A percentile compares a stretch with the other conserved stretches of the same genome.
These are phyloP conservation scores for Drosophila kanapiae DNA, from an alignment of 1,140 invertebrate genomes.

Conservation along the genomic window DNA sequence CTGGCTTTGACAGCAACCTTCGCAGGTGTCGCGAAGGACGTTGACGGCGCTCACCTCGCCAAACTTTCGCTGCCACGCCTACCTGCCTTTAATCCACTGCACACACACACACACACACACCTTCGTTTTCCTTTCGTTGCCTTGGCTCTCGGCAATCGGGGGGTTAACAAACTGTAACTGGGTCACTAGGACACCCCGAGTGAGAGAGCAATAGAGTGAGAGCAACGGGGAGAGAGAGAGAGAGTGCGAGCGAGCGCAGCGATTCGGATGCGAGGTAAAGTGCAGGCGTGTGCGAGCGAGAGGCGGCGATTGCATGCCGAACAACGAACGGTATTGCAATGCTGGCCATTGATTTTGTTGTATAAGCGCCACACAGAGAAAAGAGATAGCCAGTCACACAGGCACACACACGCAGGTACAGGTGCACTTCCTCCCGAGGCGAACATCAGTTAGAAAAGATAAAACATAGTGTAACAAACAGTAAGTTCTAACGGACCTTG, in stretches of 20 bases:
- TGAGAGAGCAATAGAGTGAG: conserved; percentile 19
- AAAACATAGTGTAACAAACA: neutral
- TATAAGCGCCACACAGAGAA: conserved; percentile 55
- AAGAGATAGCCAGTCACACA: conserved; percentile 30
- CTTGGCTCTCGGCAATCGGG: conserved; percentile 39
- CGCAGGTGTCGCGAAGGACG: conserved; percentile 55
- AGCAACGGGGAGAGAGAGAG: conserved; percentile 8
- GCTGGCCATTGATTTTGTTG: conserved; percentile 79
- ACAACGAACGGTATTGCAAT: conserved; percentile 64
- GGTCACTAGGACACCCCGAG: conserved; percentile 81
- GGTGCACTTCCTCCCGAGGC: neutral
- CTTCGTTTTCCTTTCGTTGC: conserved; percentile 57
- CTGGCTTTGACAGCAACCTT: conserved; percentile 58
- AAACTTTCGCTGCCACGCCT: conserved; percentile 44
- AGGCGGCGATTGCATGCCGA: conserved; percentile 28
- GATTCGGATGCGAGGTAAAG: conserved; percentile 2
- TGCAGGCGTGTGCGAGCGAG: conserved; percentile 13
- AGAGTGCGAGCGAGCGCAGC: conserved; percentile 5
- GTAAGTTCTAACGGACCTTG: neutral
- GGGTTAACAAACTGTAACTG: conserved; percentile 84
- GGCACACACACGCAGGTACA: conserved; percentile 5
- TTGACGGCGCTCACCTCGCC: conserved; percentile 28
- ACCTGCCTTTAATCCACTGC: conserved; percentile 16
- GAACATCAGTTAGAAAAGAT: neutral
- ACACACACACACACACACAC: conserved; percentile 25